A percentile compares a stretch with the other conserved stretches of the same genome.
Conservation (phyloP, 2,797 vertebrate genomes). For the Rhinoraja longicauda region DNA sequence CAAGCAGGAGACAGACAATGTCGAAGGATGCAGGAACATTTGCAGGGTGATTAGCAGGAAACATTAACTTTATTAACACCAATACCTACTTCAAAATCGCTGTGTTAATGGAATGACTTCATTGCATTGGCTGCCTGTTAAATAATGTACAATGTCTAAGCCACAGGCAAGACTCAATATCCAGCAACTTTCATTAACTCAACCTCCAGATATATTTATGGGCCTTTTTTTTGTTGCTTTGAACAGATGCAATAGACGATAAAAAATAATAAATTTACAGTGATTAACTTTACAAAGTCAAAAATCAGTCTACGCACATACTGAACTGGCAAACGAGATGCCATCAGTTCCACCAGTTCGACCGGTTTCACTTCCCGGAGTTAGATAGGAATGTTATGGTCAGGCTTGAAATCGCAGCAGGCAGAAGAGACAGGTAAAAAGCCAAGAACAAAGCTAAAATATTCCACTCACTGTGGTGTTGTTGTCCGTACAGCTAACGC, state of each 20-base stretch:
- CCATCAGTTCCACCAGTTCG: neutral
- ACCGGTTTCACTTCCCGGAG: neutral
- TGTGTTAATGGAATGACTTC: neutral
- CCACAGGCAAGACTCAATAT: constrained; percentile 28
- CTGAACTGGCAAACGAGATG: neutral
- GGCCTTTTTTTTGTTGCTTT: neutral
- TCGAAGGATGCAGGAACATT: neutral
- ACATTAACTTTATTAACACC: neutral
- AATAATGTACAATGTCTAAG: neutral
- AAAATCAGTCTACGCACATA: neutral
- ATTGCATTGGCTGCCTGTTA: neutral
- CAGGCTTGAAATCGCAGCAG: neutral
- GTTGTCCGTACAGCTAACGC: constrained; percentile 59
- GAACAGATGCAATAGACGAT: neutral
- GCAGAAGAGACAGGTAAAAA: neutral
- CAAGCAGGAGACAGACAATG: neutral
- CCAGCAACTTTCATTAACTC: neutral
- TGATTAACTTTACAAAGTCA: constrained; percentile 19
- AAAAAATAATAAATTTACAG: neutral
- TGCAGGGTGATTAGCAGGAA: neutral
- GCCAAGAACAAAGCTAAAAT: neutral
- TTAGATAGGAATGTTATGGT: neutral
- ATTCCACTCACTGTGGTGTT: constrained; percentile 59
- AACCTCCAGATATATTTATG: neutral
- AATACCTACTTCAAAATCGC: neutral